These are phyloP conservation scores for Rotaria macrura DNA, from an alignment of 2,888 invertebrate genomes.

Conservation along the genomic window DNA sequence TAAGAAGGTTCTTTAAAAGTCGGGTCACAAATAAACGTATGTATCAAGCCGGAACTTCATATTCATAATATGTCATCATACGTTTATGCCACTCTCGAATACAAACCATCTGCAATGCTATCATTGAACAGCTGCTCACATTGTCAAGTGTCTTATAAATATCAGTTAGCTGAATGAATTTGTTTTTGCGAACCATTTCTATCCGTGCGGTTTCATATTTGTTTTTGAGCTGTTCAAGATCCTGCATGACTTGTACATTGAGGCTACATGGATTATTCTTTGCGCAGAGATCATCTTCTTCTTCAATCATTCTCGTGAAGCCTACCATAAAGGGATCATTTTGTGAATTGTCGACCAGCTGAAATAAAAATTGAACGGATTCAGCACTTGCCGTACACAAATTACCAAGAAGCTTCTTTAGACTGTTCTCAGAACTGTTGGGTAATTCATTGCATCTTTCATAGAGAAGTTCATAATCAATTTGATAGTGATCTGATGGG, in stretches of 20 bases:
- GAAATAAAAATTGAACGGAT: background rate
- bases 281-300: background rate
- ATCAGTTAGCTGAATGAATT: background rate
- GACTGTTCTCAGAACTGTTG: no score
- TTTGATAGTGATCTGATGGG: background rate
- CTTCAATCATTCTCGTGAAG: background rate
- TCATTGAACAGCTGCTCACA: background rate
- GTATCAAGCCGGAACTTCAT: background rate
- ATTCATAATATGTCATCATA: background rate
- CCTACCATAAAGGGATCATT: background rate
- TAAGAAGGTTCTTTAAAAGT: no score
- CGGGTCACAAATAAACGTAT: no score
- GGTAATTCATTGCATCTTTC: background rate
- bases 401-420: background rate
- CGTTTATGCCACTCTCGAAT: background rate
- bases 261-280: background rate
- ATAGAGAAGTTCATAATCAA: background rate
- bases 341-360: background rate
- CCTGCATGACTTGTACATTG: no score
- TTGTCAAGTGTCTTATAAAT: background rate
- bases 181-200: no score
- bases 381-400: background rate
- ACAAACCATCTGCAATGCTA: background rate
- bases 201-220: no score
- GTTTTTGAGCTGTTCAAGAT: no score